Base-by-base conservation (phyloP, 2,797 vertebrate species). In the Delichon dasypus region DNA sequence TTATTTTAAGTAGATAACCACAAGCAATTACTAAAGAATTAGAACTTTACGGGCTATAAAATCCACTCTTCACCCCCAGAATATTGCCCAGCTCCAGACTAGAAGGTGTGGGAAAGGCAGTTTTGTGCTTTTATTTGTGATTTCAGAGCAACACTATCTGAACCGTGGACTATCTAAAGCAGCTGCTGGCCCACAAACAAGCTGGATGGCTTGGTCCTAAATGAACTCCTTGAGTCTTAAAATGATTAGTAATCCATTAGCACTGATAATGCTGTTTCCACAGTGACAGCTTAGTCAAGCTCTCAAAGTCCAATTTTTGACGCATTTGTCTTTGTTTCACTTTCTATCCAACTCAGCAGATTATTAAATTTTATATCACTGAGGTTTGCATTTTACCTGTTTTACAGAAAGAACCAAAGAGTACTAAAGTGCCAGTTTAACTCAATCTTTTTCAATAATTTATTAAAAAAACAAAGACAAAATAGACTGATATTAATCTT, bases 1-100 rank as follows among this genome's bases (percentile, higher is more conserved):
- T 51, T 89, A 68, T 81, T 93, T 93, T 79, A 88, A 91, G 76
- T 32, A 84, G 74, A 81, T 40, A 82, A 78, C 48, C 77, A 90
- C 60, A 67, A 82, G 80, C 45, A 93, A 79, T 86, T 88, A 81
- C 32, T 73, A 50, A 85, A 80, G 50, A 93, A 53, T 55, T 66
- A 89, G 38, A 82, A 76, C 47, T 93, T 81, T 14, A 75, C 3
- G 13, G 60, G 40, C 38, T 84, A 53, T 32, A 75, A 92, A 84
- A 90, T 27, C 32, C 55, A 48, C 40, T 79, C 30, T 54, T 77
- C 65, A 54, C 8, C 44, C 29, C 36, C 16, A 67, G 38, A 91
- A 38, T 11, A 34, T 42, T 18, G 34, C 12, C 40, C 74, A 61
- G 42, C 21, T 38, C 55, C 40, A 27, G 64, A 53, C 48, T 23